Evolutionary conservation across 2,888 invertebrate species (phyloP).

Genomic region (Caenorhabditis angaria): DNA sequence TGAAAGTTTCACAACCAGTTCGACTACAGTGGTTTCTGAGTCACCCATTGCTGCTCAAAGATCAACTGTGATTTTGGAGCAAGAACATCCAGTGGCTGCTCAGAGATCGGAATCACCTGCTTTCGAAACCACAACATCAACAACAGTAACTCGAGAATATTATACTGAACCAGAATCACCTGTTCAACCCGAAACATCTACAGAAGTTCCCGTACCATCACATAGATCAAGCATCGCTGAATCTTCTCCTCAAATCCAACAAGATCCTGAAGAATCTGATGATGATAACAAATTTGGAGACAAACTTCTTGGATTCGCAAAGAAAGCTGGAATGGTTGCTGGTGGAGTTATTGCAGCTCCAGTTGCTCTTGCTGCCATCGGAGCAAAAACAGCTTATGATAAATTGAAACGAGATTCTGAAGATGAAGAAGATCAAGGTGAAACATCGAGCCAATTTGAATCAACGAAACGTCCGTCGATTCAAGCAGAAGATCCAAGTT

Average conservation of each 20-base stretch:
- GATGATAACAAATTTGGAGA: slow-evolving; percentile 7
- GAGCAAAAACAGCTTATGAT: slow-evolving; percentile 54
- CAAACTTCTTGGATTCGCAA: slow-evolving; percentile 33
- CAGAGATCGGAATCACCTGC: slow-evolving; percentile 8
- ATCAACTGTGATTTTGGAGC: neutral
- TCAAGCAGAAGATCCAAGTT: neutral
- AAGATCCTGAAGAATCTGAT: neutral
- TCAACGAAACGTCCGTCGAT: neutral
- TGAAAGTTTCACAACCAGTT: too few species aligned
- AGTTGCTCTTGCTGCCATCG: slow-evolving; percentile 52
- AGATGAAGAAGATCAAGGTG: slow-evolving; percentile 10
- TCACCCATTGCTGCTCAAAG: too few species aligned
- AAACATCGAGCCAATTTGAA: too few species aligned
- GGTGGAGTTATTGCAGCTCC: slow-evolving; percentile 58
- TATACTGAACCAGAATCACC: neutral
- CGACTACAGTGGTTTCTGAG: too few species aligned
- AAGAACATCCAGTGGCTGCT: slow-evolving; percentile 2
- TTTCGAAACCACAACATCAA: slow-evolving; percentile 12
- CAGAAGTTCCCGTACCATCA: too few species aligned
- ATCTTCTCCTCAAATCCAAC: too few species aligned
- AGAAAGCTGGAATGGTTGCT: slow-evolving; percentile 55
- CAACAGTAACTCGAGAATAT: slow-evolving; percentile 5
- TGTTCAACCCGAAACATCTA: neutral
- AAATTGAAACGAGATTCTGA: slow-evolving; percentile 26
- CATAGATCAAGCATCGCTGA: too few species aligned